Conservation (phyloP, 2,888 invertebrate genomes). For the Carabus problematicus region DNA sequence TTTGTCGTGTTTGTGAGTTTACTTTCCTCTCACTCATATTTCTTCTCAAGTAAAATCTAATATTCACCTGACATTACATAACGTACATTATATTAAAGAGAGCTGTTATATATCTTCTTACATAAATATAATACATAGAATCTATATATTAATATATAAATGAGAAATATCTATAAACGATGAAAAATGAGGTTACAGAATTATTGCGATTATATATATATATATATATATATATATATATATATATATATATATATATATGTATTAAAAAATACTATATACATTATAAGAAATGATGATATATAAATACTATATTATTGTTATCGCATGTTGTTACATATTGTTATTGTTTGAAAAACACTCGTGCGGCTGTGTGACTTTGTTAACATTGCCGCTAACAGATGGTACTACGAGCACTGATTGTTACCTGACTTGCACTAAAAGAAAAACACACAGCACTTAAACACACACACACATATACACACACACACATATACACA, state of each 20-base stretch:
- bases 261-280: conserved; percentile 46
- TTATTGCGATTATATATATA: conserved; percentile 16
- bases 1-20: neutral
- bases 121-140: conserved; percentile 1
- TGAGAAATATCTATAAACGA: conserved; percentile 36
- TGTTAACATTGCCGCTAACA: conserved; percentile 40
- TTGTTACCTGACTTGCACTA: conserved; percentile 30
- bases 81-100: conserved; percentile 26
- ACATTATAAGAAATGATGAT: conserved; percentile 50
- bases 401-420: conserved; percentile 15
- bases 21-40: conserved; percentile 11
- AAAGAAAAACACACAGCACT: neutral
- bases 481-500: neutral
- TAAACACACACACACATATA: neutral
- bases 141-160: conserved; percentile 25
- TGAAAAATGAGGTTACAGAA: too few relatives aligned
- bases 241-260: conserved; percentile 49
- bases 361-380: conserved; percentile 46
- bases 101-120: conserved; percentile 54
- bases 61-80: conserved; percentile 37
- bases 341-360: conserved; percentile 58
- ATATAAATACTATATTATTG: conserved; percentile 55
- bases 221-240: conserved; percentile 47
- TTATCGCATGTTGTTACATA: conserved; percentile 62
- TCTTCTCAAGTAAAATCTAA: conserved; percentile 1